A percentile compares a stretch with the other conserved stretches of the same genome.
phyloP scores from a whole-genome alignment of 2,888 invertebrate species.

The Apodemia duryi region DNA sequence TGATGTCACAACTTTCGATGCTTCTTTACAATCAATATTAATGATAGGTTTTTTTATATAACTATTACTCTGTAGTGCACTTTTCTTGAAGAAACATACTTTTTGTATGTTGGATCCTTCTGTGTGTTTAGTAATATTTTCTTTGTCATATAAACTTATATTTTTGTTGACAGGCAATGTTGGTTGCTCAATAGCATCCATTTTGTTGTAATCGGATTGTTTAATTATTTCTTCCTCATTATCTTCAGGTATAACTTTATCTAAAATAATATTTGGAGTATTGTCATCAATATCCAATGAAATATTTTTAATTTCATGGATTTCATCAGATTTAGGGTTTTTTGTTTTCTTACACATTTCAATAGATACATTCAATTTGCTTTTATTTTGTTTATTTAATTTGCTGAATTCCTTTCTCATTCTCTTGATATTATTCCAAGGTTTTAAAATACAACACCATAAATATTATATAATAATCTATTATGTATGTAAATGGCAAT shows the following conservation, averaged over 20 bases:
- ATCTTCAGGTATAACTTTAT: conserved; percentile 21
- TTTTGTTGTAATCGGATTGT: neutral
- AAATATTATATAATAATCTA: too few relatives aligned
- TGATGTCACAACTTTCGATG: conserved; percentile 26
- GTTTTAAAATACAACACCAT: too few relatives aligned
- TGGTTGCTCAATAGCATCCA: neutral
- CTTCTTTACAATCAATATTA: conserved; percentile 33
- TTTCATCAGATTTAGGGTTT: conserved; percentile 16
- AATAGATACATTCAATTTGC: conserved; percentile 68
- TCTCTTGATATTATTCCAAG: conserved; percentile 65
- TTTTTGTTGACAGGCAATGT: neutral
- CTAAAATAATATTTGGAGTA: conserved; percentile 37
- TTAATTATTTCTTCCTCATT: conserved; percentile 19
- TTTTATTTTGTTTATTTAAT: conserved; percentile 56
- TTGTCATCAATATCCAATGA: conserved; percentile 40
- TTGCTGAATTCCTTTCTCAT: conserved; percentile 71
- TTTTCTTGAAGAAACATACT: conserved; percentile 53
- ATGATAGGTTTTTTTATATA: conserved; percentile 21
- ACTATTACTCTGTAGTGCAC: conserved; percentile 37
- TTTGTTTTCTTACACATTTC: conserved; percentile 62
- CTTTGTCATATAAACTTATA: neutral
- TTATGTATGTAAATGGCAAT: too few relatives aligned
- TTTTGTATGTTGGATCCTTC: conserved; percentile 20
- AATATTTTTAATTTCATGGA: conserved; percentile 19
- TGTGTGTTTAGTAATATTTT: conserved; percentile 15